A percentile compares a stretch with the other conserved stretches of the same genome.
Evolutionary conservation across 2,113 vertebrate species (phyloP).

Genomic region (Pan troglodytes): DNA sequence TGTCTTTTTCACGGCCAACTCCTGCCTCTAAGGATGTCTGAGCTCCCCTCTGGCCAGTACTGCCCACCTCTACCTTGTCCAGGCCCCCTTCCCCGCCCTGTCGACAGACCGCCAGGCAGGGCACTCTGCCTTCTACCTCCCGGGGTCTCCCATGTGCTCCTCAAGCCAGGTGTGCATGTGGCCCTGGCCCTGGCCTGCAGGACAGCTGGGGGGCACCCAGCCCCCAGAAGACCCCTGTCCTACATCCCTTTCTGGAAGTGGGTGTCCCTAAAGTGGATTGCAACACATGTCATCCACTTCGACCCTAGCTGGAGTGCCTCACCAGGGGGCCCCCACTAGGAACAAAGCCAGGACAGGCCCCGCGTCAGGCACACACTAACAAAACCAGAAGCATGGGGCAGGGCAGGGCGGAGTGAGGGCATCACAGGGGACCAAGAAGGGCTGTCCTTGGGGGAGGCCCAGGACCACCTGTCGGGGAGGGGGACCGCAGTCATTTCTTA

Average conservation of each 20-base stretch:
- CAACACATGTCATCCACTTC: neutral
- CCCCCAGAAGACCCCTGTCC: neutral
- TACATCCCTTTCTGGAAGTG: rapidly evolving
- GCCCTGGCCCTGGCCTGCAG: neutral
- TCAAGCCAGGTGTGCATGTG: neutral
- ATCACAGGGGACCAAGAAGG: neutral
- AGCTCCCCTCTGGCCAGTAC: neutral
- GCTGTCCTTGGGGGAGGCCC: constrained; percentile 5
- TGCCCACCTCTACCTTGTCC: neutral
- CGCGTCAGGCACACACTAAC: neutral
- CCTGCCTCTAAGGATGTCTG: constrained; percentile 20
- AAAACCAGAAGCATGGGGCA: neutral
- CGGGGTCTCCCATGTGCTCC: neutral
- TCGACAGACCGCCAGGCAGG: constrained; percentile 13
- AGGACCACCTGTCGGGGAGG: neutral
- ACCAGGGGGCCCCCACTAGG: neutral
- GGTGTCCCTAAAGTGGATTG: neutral
- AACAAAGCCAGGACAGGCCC: neutral
- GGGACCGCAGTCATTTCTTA: constrained; percentile 57
- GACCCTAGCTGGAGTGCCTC: neutral
- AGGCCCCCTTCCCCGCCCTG: neutral
- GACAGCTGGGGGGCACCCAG: neutral
- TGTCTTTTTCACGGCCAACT: neutral
- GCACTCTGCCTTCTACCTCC: constrained; percentile 83
- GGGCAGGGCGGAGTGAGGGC: neutral